phyloP scores from a whole-genome alignment of 2,797 vertebrate species.

The Lagodon rhomboides region DNA sequence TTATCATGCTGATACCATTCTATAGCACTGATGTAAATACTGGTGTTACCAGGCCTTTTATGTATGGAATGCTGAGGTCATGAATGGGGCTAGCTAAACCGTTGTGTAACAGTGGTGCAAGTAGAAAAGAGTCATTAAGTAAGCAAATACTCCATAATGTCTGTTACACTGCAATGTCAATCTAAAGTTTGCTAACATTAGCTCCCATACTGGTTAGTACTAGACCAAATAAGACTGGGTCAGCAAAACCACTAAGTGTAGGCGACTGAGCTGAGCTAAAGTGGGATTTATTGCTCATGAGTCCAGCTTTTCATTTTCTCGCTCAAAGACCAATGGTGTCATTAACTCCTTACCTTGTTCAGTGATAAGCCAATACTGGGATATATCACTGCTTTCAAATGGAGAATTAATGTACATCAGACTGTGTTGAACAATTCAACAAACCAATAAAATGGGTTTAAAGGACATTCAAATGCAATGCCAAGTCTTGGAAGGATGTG shows the following conservation, averaged over 20 bases:
- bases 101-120: background rate
- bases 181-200: background rate
- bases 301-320: background rate
- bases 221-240: background rate
- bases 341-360: background rate
- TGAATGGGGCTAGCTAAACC: background rate
- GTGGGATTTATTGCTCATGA: background rate
- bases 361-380: background rate
- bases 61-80: no score
- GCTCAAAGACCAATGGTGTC: no score
- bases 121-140: background rate
- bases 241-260: background rate
- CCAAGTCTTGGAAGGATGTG: background rate
- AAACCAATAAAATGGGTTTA: background rate
- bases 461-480: background rate
- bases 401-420: background rate
- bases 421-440: background rate
- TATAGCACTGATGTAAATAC: no score
- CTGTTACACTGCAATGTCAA: background rate
- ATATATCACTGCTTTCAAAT: background rate
- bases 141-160: background rate
- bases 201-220: background rate
- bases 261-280: no score
- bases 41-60: no score
- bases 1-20: no score